Evolutionary conservation across 2,113 vertebrate genomes (phyloP).

Genomic region (Podiceps cristatus): DNA sequence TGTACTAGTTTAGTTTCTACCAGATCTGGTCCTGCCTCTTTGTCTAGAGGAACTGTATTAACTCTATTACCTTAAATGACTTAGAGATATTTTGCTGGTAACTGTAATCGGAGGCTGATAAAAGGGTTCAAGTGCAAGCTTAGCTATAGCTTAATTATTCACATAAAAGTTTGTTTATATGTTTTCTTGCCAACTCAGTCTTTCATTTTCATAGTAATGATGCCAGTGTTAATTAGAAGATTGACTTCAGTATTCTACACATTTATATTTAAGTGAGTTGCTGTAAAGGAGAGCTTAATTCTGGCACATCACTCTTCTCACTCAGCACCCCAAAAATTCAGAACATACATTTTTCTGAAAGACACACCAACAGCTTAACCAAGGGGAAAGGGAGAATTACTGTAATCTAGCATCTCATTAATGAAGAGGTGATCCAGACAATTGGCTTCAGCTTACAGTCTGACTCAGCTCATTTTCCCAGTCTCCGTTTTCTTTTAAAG

Average conservation of each 20-base stretch:
- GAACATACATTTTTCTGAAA: conserved; percentile 49
- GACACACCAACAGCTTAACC: conserved; percentile 7
- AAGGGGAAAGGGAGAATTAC: conserved; percentile 50
- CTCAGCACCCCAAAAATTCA: conserved; percentile 68
- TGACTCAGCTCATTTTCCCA: conserved; percentile 49
- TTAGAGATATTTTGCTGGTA: conserved; percentile 37
- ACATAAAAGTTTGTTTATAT: conserved; percentile 61
- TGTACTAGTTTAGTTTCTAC: neutral
- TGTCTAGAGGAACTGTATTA: neutral
- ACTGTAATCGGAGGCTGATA: conserved; percentile 44
- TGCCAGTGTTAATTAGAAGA: conserved; percentile 70
- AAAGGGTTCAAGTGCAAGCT: conserved; percentile 59
- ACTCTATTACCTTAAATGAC: neutral
- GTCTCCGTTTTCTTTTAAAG: conserved; percentile 27
- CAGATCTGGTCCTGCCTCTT: neutral
- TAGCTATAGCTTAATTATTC: conserved; percentile 68
- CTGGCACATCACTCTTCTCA: conserved; percentile 17
- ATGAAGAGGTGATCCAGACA: conserved; percentile 24
- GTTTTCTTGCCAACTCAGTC: conserved; percentile 37
- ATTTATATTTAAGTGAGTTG: neutral
- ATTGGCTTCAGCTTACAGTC: neutral
- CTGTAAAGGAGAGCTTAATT: neutral
- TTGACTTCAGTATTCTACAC: neutral
- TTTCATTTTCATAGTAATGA: conserved; percentile 51
- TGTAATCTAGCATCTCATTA: conserved; percentile 63